phyloP scores from a whole-genome alignment of 2,797 vertebrate genomes.

The Clarias fuscus region DNA sequence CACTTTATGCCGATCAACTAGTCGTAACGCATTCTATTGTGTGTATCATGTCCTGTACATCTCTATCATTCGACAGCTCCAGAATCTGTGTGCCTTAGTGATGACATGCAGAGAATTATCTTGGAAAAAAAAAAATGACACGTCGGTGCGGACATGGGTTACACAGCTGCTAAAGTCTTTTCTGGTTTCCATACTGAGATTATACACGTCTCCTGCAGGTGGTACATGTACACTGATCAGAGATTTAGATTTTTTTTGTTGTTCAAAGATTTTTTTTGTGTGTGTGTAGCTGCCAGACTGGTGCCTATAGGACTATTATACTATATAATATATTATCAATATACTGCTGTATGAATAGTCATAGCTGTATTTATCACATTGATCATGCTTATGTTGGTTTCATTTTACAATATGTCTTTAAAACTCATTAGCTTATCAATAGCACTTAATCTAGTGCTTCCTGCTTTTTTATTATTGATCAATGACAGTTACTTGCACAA shows the following conservation, averaged over 20 bases:
- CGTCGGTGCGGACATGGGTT: not conserved
- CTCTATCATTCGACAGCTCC: slow-evolving; percentile 37
- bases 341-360: not conserved
- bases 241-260: not conserved
- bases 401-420: not conserved
- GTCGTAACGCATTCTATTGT: slow-evolving; percentile 63
- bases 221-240: not conserved
- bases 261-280: not conserved
- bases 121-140: not conserved
- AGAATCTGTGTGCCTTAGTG: slow-evolving; percentile 1
- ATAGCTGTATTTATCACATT: not conserved
- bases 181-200: not conserved
- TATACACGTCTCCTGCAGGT: not conserved
- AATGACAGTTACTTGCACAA: not conserved
- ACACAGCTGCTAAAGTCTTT: not conserved
- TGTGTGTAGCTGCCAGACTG: not conserved
- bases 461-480: not conserved
- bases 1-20: slow-evolving; percentile 65
- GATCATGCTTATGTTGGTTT: not conserved
- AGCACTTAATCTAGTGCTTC: not conserved
- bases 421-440: not conserved
- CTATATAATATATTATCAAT: not conserved
- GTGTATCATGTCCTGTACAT: slow-evolving; percentile 68
- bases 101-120: not conserved
- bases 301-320: not conserved